Evolutionary conservation across 2,797 vertebrate species (phyloP).

Genomic region (Scleropages formosus): DNA sequence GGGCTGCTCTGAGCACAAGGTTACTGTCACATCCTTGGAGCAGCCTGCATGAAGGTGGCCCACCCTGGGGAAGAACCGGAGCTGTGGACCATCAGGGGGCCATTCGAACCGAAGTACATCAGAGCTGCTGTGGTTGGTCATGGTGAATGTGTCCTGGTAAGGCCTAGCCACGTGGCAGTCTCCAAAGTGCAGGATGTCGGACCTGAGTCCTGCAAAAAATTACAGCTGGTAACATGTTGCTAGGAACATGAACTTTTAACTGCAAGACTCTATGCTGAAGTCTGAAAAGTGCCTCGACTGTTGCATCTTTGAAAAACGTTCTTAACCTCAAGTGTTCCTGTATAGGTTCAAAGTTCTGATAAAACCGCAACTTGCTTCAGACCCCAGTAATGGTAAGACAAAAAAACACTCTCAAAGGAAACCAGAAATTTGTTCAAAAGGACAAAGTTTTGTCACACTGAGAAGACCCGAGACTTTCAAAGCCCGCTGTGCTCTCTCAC

Average conservation of each 20-base stretch:
- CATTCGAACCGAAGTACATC: constrained; percentile 80
- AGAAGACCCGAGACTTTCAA: neutral
- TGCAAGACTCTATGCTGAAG: too few species aligned
- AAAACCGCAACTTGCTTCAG: too few species aligned
- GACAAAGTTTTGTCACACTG: neutral
- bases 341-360: too few species aligned
- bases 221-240: too few species aligned
- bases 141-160: constrained; percentile 71
- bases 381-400: neutral
- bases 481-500: constrained; percentile 55
- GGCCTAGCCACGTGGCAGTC: constrained; percentile 66
- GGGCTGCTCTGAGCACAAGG: constrained; percentile 68
- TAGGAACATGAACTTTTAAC: too few species aligned
- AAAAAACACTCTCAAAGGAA: too few species aligned
- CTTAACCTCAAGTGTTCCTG: too few species aligned
- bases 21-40: constrained; percentile 76
- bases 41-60: constrained; percentile 87
- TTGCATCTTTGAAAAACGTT: too few species aligned
- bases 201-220: constrained; percentile 54
- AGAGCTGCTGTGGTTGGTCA: constrained; percentile 77
- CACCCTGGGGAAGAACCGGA: constrained; percentile 79
- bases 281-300: too few species aligned
- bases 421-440: too few species aligned
- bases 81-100: constrained; percentile 54
- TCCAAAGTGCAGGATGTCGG: constrained; percentile 76